Evolutionary conservation across 2,113 vertebrate species (phyloP).

Genomic region (Galeopterus variegatus): DNA sequence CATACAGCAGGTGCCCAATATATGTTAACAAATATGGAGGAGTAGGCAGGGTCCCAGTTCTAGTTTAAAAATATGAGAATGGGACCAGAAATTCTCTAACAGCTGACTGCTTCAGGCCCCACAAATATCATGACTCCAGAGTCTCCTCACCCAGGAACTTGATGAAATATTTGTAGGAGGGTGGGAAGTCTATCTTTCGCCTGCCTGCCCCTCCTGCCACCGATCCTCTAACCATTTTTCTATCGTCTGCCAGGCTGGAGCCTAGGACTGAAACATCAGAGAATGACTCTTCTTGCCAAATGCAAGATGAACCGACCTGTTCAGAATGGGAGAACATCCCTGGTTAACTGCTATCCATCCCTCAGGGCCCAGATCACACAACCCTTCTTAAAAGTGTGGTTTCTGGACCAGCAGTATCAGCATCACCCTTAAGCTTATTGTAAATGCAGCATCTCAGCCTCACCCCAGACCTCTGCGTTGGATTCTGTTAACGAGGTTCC

Average conservation of each 20-base stretch:
- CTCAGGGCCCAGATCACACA: background rate
- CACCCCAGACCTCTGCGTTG: rapidly evolving
- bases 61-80: background rate
- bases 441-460: background rate
- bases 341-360: background rate
- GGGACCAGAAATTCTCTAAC: background rate
- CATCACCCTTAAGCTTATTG: background rate
- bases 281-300: background rate
- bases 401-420: background rate
- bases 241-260: background rate
- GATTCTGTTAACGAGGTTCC: too few relatives aligned
- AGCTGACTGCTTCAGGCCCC: background rate
- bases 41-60: background rate
- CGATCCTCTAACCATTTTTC: background rate
- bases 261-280: background rate
- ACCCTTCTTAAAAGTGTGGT: background rate
- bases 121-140: background rate
- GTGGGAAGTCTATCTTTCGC: background rate
- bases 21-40: background rate
- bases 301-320: rapidly evolving
- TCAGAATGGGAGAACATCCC: background rate
- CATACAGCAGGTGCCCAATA: background rate
- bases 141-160: background rate
- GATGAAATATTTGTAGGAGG: background rate
- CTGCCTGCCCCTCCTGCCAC: too few relatives aligned